Evolutionary conservation across 2,888 invertebrate genomes (phyloP), one percentile per base, ranked within the genome.

Genomic region (Drymonia ruficornis): DNA sequence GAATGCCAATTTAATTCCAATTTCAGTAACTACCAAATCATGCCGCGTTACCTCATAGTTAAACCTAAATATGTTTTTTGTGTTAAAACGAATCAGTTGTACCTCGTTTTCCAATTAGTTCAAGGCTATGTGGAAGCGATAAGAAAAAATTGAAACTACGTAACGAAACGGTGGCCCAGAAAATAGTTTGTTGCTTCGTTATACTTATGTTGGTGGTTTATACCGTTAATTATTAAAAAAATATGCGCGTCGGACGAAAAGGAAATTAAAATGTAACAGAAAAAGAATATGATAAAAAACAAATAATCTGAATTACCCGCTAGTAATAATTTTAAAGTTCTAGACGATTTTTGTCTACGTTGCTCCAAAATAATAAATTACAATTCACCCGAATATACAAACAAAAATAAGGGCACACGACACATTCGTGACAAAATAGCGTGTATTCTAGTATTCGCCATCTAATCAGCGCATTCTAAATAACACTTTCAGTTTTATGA

Each of bases 351-450:
- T 23, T 44, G 44, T 44, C 19, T 40, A 16, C 16, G 1, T 16
- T 16, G n/a, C 6, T 23, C 23, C 15, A 16, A 44, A 44, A 23
- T 23, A 13, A 44, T 23, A 23, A 19, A 44, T 19, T 23, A 46
- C 19, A 43, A 46, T 59, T 59, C 63, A 52, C 46, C 56, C 61
- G 57, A 68, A 68, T 70, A 67, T 64, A 68, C 65, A 74, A 65
- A 74, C 72, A 67, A 79, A 85, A 90, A 87, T 86, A 85, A 81
- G 86, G 80, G 83, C 86, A 74, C 87, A 87, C 86, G 85, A 80
- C 71, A 79, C 71, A 61, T 83, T 87, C 90, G 89, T 89, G 90
- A 84, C 83, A 76, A 75, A 60, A 67, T 84, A 66, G 85, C 87
- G 84, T 87, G 87, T 73, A 72, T 56, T 59, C 2, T 44, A 69